Percentiles rank a stretch among this genome's conserved stretches.
Conservation (phyloP, 2,888 invertebrate genomes). For the Rhynchonema sp. region DNA sequence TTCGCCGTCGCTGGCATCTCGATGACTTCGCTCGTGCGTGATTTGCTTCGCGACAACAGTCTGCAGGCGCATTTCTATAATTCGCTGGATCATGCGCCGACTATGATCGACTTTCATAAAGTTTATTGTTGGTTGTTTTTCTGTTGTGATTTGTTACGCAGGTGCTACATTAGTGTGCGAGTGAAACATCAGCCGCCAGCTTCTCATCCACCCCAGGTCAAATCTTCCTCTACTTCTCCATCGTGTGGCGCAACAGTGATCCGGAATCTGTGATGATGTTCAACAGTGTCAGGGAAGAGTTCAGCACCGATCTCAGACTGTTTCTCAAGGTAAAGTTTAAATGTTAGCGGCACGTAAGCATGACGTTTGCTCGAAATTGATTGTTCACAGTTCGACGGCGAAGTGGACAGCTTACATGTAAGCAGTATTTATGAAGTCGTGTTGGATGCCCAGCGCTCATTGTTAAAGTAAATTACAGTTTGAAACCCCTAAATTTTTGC, state of each 20-base stretch:
- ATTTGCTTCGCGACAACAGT: constrained; percentile 54
- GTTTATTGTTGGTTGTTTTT: constrained; percentile 54
- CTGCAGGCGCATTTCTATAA: constrained; percentile 83
- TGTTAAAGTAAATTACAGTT: too few relatives aligned
- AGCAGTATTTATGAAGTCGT: too few relatives aligned
- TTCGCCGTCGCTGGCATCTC: constrained; percentile 59
- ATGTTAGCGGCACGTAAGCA: too few relatives aligned
- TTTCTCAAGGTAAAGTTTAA: too few relatives aligned
- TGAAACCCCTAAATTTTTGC: too few relatives aligned
- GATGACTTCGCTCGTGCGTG: constrained; percentile 69
- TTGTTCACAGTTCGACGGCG: too few relatives aligned
- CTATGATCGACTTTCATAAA: constrained; percentile 53
- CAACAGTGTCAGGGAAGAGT: constrained; percentile 60
- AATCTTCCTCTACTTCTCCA: constrained; percentile 78
- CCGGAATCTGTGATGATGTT: constrained; percentile 91
- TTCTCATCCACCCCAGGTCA: constrained; percentile 43
- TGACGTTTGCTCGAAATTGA: too few relatives aligned
- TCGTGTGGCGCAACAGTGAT: constrained; percentile 74
- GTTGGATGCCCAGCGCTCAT: too few relatives aligned
- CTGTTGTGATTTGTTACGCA: too few relatives aligned
- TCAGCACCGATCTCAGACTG: constrained; percentile 32
- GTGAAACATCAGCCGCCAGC: too few relatives aligned
- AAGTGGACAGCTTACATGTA: too few relatives aligned
- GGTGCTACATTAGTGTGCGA: neutral
- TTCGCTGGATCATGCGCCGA: constrained; percentile 34